Conservation (phyloP, 2,888 invertebrate species). For the Polietes domitor region DNA sequence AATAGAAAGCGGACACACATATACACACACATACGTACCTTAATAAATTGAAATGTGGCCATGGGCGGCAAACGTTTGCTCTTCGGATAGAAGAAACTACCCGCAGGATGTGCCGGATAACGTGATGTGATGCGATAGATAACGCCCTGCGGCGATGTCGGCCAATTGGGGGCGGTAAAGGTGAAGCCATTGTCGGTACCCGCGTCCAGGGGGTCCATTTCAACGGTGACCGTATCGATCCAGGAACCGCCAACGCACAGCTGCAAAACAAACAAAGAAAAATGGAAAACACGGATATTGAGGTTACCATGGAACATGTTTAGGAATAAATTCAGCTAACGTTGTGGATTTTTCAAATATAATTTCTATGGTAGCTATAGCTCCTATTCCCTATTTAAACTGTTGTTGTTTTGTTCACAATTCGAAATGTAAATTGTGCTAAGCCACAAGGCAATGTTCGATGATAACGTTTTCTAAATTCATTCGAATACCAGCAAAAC, state of each 20-base stretch:
- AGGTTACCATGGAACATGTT: neutral
- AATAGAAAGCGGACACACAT: too few relatives aligned
- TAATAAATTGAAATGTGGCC: conserved; percentile 94
- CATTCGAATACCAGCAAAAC: neutral
- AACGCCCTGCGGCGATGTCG: conserved; percentile 93
- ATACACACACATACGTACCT: conserved; percentile 83
- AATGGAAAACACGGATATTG: conserved; percentile 12
- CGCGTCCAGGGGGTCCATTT: conserved; percentile 95
- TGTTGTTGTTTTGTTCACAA: neutral
- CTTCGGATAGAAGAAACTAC: conserved; percentile 96
- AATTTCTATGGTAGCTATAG: neutral
- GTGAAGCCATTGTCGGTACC: conserved; percentile 98
- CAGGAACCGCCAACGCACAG: conserved; percentile 95
- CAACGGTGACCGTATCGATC: conserved; percentile 93
- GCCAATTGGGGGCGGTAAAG: conserved; percentile 98
- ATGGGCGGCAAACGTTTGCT: conserved; percentile 92
- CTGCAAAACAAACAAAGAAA: conserved; percentile 80
- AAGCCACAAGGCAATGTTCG: neutral
- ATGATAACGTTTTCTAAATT: neutral
- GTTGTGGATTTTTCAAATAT: neutral
- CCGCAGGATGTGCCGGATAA: conserved; percentile 95
- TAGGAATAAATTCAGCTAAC: neutral
- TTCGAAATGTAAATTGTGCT: conserved; percentile 13
- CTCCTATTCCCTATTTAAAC: neutral
- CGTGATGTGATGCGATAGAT: conserved; percentile 94